Percentiles rank a stretch among this genome's conserved stretches.
Evolutionary conservation across 2,113 vertebrate genomes (phyloP).

Genomic region (Epinephelus moara): DNA sequence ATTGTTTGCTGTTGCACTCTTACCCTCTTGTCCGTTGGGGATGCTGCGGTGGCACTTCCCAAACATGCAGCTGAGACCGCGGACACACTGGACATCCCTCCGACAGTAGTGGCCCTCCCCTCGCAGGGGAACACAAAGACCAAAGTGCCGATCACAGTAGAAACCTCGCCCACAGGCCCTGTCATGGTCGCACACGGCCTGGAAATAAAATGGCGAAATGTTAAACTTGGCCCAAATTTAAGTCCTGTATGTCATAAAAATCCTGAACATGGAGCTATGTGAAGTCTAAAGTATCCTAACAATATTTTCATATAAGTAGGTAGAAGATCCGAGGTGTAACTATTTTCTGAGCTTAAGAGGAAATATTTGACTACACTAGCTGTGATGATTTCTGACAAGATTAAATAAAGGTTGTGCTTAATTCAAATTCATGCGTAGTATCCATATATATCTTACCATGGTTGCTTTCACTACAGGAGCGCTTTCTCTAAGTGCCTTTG

Average conservation of each 20-base stretch:
- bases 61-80: slow-evolving; percentile 89
- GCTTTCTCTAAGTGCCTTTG: slow-evolving; percentile 54
- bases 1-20: background rate
- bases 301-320: background rate
- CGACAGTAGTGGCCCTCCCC: slow-evolving; percentile 87
- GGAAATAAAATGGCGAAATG: background rate
- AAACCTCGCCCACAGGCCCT: slow-evolving; percentile 82
- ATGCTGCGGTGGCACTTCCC: slow-evolving; percentile 88
- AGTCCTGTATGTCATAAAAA: background rate
- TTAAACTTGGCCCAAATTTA: background rate
- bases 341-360: background rate
- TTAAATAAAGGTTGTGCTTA: background rate
- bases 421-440: background rate
- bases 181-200: slow-evolving; percentile 85
- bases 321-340: background rate
- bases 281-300: background rate
- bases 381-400: background rate
- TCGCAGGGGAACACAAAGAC: slow-evolving; percentile 85
- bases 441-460: slow-evolving; percentile 76
- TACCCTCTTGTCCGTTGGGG: slow-evolving; percentile 87
- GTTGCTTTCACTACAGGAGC: slow-evolving; percentile 57
- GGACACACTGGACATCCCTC: slow-evolving; percentile 87
- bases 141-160: slow-evolving; percentile 91
- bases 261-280: background rate
- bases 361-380: background rate